phyloP scores from a whole-genome alignment of 1,140 invertebrate genomes.

The Temnothorax curvispinosus region DNA sequence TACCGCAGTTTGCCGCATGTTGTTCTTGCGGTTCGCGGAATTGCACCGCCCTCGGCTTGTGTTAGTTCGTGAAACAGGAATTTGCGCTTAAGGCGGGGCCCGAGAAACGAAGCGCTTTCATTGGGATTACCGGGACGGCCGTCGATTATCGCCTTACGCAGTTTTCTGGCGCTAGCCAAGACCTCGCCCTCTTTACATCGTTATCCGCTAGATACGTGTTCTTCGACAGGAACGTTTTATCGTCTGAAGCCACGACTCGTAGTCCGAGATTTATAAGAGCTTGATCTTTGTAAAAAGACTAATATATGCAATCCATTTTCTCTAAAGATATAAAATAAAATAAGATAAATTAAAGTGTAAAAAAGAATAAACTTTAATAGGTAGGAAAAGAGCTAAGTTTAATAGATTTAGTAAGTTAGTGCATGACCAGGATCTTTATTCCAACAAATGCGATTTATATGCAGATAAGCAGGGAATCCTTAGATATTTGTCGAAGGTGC shows the following conservation, averaged over 20 bases:
- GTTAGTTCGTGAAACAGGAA: conserved; percentile 73
- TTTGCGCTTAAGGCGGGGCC: conserved; percentile 70
- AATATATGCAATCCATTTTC: neutral
- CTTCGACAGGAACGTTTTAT: conserved; percentile 40
- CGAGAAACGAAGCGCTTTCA: conserved; percentile 43
- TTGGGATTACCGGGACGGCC: conserved; percentile 54
- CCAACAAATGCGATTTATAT: neutral
- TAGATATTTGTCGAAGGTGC: neutral
- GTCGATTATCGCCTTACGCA: conserved; percentile 68
- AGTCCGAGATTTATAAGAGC: conserved; percentile 11
- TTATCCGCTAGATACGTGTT: conserved; percentile 8
- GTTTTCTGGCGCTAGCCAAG: conserved; percentile 38
- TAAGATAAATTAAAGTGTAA: neutral
- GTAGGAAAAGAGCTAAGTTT: neutral
- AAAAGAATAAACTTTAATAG: neutral
- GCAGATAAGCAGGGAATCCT: neutral
- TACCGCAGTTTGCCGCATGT: conserved; percentile 61
- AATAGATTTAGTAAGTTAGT: neutral
- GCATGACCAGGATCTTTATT: neutral
- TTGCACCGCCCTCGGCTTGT: conserved; percentile 61
- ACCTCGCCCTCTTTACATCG: conserved; percentile 16
- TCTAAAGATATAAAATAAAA: neutral
- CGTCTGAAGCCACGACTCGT: neutral
- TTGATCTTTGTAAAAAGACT: neutral
- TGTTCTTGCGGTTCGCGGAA: conserved; percentile 74